Conservation (phyloP, 2,113 vertebrate species). For the Turnix velox region DNA sequence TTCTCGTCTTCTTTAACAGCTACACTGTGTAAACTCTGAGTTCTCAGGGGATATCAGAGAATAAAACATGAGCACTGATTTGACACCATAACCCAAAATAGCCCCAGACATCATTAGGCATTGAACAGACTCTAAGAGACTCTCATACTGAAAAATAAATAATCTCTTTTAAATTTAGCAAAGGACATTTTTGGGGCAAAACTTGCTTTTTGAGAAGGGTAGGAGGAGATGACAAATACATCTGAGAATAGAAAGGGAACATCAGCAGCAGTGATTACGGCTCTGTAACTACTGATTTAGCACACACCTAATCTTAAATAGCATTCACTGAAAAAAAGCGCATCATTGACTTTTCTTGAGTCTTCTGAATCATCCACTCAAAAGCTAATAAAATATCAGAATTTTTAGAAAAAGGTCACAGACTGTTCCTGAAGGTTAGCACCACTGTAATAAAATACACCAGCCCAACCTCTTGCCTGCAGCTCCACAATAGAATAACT, state of each 20-base stretch:
- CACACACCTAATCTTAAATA: not conserved
- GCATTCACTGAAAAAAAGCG: not conserved
- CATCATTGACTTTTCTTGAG: not conserved
- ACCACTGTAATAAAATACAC: not conserved
- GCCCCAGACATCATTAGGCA: not conserved
- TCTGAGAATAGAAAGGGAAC: not conserved
- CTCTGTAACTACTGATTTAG: not conserved
- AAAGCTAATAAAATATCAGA: not conserved
- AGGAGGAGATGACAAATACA: not conserved
- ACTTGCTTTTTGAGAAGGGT: not conserved
- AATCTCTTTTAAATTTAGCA: not conserved
- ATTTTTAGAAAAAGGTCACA: not conserved
- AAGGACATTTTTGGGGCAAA: slow-evolving; percentile 4
- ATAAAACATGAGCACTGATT: slow-evolving; percentile 7
- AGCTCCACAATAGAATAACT: not conserved
- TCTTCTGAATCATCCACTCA: not conserved
- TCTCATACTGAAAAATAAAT: slow-evolving; percentile 26
- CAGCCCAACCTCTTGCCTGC: not conserved
- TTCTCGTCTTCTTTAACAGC: not conserved
- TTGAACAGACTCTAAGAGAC: not conserved
- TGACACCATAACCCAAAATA: slow-evolving; percentile 18
- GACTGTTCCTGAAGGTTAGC: not conserved
- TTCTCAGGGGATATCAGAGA: not conserved
- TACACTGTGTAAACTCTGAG: not conserved
- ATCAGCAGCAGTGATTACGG: not conserved